phyloP scores from a whole-genome alignment of 2,888 invertebrate species.

The Ellobium chinense region DNA sequence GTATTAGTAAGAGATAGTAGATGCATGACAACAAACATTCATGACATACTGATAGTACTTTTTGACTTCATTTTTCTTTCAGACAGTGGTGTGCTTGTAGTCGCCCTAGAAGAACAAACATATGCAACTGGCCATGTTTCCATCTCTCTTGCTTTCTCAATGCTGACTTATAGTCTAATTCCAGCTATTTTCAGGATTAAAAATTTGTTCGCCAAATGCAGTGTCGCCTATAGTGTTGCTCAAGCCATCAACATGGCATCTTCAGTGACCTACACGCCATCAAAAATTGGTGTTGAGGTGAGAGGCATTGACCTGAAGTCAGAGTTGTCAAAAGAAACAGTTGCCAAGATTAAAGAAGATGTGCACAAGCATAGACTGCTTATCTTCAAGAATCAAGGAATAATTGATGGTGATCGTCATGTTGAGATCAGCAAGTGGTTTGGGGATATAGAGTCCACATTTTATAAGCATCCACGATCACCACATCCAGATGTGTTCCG shows the following conservation, averaged over 20 bases:
- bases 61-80: too few relatives aligned
- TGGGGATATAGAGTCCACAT: constrained; percentile 73
- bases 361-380: constrained; percentile 68
- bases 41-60: too few relatives aligned
- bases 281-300: constrained; percentile 64
- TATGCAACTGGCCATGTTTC: too few relatives aligned
- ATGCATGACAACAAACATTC: too few relatives aligned
- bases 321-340: constrained; percentile 57
- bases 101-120: too few relatives aligned
- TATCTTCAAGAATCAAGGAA: constrained; percentile 72
- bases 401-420: constrained; percentile 66
- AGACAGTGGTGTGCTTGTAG: too few relatives aligned
- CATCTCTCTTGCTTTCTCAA: too few relatives aligned
- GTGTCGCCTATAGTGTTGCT: too few relatives aligned
- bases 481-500: constrained; percentile 74
- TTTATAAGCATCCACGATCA: constrained; percentile 73
- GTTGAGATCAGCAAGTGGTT: constrained; percentile 69
- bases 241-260: background rate
- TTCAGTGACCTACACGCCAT: constrained; percentile 31
- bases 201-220: too few relatives aligned
- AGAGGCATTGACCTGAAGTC: constrained; percentile 63
- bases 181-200: too few relatives aligned
- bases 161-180: too few relatives aligned
- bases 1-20: too few relatives aligned
- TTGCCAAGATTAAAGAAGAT: constrained; percentile 63